Evolutionary conservation across 2,797 vertebrate species (phyloP), one percentile per base, ranked within the genome.

Genomic region (Gephyroberyx darwinii): DNA sequence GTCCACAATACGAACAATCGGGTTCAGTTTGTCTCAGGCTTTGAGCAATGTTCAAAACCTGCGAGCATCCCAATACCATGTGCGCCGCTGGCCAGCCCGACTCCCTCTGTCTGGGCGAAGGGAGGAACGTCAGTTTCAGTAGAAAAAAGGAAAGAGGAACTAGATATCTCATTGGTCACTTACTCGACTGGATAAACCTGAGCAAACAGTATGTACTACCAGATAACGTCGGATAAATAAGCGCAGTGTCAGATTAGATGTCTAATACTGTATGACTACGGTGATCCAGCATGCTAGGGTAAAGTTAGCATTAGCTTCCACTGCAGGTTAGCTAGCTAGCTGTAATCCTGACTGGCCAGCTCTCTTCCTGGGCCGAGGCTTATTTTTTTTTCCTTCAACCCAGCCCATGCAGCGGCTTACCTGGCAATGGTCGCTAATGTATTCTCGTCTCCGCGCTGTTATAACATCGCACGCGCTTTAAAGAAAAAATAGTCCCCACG

Each of bases 341-440:
- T 39, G 39, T 89, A 88, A 90, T 88, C 84, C 80, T 14, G 33
- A 57, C 65, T 66, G 81, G 65, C 70, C 61, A 69, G 73, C 71
- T 77, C 79, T 64, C 62, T 73, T 71, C 72, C 69, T 8, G 33
- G 30, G 37, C n/a, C 33, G 48, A 19, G 65, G 64, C 48, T 61
- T 86, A 87, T 86, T 84, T 89, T n/a, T 68, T 61, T 81, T 85
- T 7, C 52, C 77, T 52, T 41, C 83, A 60, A 78, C 80, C 59
- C 77, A 67, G 63, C 69, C 75, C 56, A 68, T 69, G 65, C 68
- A 48, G 69, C 78, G 54, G 84, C 83, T 91, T 92, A 92, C 91
- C 90, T 83, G 83, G 30, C 43, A 71, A 6, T 57, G 63, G 69
- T 17, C 74, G 65, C 78, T 69, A 61, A 35, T n/a, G 71, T 37